Base-by-base conservation (phyloP, 2,113 vertebrate species). In the Neotragus moschatus region DNA sequence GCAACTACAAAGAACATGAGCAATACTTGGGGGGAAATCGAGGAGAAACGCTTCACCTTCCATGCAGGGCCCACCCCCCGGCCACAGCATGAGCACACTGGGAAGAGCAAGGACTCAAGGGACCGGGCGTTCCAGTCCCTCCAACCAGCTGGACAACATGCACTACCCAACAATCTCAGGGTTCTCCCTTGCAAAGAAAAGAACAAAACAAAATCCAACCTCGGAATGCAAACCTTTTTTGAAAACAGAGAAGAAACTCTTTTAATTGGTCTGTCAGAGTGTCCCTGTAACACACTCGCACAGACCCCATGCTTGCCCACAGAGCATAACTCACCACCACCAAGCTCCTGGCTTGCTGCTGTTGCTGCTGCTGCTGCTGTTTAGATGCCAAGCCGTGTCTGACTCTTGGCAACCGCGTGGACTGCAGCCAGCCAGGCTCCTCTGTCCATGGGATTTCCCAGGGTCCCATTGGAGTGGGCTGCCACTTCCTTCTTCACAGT, bases 61-160 rank as follows among this genome's bases (percentile, higher is more conserved):
- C 8, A n/a, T 30, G 6, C 93, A 84, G 51, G 21, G 23, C 5
- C 11, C 58, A 26, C 16, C 61, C 53, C 11, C 3, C n/a, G 21
- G 36, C 60, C 14, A 3, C 7, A 5, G 39, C 14, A 0, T 25
- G 17, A 7, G 91, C 8, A 2, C 9, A 3, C 19, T 26, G 25
- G 30, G 55, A 45, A 56, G 36, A n/a, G 11, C 25, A 1, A 70
- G 21, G 47, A n/a, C 11, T 2, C 0, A 11, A 6, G 28, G 19
- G 21, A 6, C 28, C 6, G 1, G 49, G 23, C 2, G 2, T 4
- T 53, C 23, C 75, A 19, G 33, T 21, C 43, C 81, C 84, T 84
- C 58, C 16, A 10, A 77, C 70, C 15, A 56, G 47, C 66, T 58
- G 88, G 36, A 28, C 19, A 36, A 33, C 25, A 58, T 2, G 53